A percentile compares a stretch with the other conserved stretches of the same genome.
Evolutionary conservation across 2,797 vertebrate genomes (phyloP).

Genomic region (Atherinosoma microstoma): DNA sequence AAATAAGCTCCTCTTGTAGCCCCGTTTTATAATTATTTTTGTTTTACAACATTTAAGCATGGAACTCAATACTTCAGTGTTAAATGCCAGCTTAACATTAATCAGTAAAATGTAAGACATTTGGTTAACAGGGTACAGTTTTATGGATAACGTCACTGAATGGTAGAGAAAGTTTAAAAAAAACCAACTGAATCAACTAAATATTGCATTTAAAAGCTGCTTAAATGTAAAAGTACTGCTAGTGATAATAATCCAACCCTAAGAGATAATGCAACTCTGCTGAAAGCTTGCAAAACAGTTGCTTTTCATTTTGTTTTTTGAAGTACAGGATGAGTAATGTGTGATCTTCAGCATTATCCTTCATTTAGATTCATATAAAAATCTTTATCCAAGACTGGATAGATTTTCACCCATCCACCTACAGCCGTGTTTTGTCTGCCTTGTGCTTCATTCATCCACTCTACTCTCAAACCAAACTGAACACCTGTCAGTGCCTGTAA

Average conservation of each 20-base stretch:
- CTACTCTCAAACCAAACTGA: constrained; percentile 58
- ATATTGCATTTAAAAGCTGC: not conserved
- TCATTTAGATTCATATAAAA: not conserved
- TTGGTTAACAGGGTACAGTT: not conserved
- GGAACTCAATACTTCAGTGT: too few species aligned
- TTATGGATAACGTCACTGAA: not conserved
- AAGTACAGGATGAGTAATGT: not conserved
- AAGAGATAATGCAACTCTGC: too few species aligned
- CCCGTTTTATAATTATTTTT: too few species aligned
- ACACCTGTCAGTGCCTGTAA: constrained; percentile 67
- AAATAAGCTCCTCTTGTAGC: too few species aligned
- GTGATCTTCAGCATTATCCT: not conserved
- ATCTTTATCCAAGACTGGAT: too few species aligned
- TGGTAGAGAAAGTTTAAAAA: not conserved
- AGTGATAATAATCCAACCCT: not conserved
- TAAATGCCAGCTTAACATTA: too few species aligned
- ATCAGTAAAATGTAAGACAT: not conserved
- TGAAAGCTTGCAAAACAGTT: too few species aligned
- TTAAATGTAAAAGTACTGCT: not conserved
- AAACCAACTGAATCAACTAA: too few species aligned
- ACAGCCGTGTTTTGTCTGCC: constrained; percentile 26
- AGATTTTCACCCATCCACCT: constrained; percentile 33
- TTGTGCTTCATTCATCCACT: constrained; percentile 25
- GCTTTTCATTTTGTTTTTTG: too few species aligned
- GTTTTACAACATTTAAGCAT: too few species aligned